phyloP scores from a whole-genome alignment of 64 coral and sea anemone species.

The Montipora capricornis region DNA sequence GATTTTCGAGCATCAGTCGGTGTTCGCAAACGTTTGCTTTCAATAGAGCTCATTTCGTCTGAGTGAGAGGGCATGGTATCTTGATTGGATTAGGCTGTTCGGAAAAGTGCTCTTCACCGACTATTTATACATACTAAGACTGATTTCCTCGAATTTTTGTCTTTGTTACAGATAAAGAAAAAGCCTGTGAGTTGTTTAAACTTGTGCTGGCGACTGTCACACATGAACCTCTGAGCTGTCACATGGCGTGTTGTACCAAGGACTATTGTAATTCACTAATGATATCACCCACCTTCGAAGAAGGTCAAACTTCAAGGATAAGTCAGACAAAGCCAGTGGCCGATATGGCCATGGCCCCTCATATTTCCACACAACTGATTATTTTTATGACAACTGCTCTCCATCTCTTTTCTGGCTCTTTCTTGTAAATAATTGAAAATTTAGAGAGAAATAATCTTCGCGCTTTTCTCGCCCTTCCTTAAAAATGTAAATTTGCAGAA shows the following conservation, averaged over 20 bases:
- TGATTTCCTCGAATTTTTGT: background rate
- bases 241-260: background rate
- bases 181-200: slow-evolving; percentile 3
- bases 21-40: too few relatives aligned
- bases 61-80: too few relatives aligned
- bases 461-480: too few relatives aligned
- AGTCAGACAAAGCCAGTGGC: background rate
- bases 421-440: background rate
- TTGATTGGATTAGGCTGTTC: too few relatives aligned
- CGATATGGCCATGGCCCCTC: background rate
- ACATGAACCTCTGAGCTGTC: background rate
- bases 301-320: background rate
- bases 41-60: too few relatives aligned
- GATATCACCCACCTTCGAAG: background rate
- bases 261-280: background rate
- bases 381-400: background rate
- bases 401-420: background rate
- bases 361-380: background rate
- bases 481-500: too few relatives aligned
- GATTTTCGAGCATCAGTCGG: too few relatives aligned
- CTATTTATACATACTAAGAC: too few relatives aligned
- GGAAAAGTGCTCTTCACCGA: too few relatives aligned
- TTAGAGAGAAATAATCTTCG: background rate
- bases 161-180: background rate
- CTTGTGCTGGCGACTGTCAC: background rate